phyloP scores from a whole-genome alignment of 2,888 invertebrate species.

The Cordilura impudica region DNA sequence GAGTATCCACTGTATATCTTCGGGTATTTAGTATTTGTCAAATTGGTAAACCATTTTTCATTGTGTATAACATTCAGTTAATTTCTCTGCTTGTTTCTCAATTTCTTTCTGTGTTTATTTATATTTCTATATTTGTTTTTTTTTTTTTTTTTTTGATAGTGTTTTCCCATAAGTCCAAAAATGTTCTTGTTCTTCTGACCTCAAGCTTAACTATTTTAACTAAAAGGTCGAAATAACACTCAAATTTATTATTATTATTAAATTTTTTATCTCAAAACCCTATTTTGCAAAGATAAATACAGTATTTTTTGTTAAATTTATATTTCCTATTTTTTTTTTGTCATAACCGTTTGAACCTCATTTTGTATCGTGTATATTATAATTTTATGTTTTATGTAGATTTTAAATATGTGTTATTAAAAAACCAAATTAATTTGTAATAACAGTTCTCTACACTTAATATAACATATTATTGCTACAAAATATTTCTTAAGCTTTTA shows the following conservation, averaged over 20 bases:
- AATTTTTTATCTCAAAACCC: neutral
- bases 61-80: too few relatives aligned
- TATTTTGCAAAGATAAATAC: neutral
- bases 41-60: too few relatives aligned
- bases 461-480: neutral
- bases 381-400: neutral
- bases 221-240: neutral
- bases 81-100: too few relatives aligned
- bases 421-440: neutral
- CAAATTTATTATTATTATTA: neutral
- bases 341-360: conserved; percentile 50
- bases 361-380: conserved; percentile 15
- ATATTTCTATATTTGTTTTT: neutral
- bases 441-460: conserved; percentile 25
- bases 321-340: neutral
- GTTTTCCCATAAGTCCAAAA: too few relatives aligned
- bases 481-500: neutral
- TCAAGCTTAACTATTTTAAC: too few relatives aligned
- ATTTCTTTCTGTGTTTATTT: too few relatives aligned
- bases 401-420: neutral
- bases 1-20: too few relatives aligned
- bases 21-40: too few relatives aligned
- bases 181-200: too few relatives aligned
- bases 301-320: neutral
- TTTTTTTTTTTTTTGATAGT: neutral